These are phyloP conservation scores for Whitmania pigra DNA, from an alignment of 1,140 invertebrate species.

Conservation along the genomic window DNA sequence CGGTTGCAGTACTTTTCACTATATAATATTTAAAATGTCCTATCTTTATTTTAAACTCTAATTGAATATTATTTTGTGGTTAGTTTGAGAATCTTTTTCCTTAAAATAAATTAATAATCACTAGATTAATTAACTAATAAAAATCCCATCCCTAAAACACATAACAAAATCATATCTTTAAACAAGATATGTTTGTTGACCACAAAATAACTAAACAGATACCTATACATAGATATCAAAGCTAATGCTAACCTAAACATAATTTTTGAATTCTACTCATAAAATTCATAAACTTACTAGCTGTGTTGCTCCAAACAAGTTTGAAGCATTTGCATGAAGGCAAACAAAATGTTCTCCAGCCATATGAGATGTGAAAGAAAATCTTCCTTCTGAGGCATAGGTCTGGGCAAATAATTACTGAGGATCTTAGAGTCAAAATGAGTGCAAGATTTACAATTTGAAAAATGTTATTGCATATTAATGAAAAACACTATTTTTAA, in stretches of 20 bases:
- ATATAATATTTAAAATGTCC: too few species aligned
- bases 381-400: conserved; percentile 81
- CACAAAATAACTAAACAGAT: neutral
- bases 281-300: conserved; percentile 50
- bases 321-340: conserved; percentile 85
- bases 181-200: neutral
- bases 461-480: too few species aligned
- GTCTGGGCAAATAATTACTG: conserved; percentile 38
- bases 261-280: neutral
- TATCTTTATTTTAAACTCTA: too few species aligned
- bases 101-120: too few species aligned
- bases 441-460: too few species aligned
- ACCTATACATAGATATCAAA: neutral
- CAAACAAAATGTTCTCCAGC: conserved; percentile 96
- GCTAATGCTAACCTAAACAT: neutral
- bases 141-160: neutral
- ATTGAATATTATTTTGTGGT: too few species aligned
- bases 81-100: too few species aligned
- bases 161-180: neutral
- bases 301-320: conserved; percentile 69
- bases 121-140: neutral
- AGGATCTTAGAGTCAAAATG: too few species aligned
- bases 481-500: too few species aligned
- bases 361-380: conserved; percentile 84
- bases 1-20: too few species aligned